Conservation (phyloP, 2,113 vertebrate species). For the Variabilichromis moorii region DNA sequence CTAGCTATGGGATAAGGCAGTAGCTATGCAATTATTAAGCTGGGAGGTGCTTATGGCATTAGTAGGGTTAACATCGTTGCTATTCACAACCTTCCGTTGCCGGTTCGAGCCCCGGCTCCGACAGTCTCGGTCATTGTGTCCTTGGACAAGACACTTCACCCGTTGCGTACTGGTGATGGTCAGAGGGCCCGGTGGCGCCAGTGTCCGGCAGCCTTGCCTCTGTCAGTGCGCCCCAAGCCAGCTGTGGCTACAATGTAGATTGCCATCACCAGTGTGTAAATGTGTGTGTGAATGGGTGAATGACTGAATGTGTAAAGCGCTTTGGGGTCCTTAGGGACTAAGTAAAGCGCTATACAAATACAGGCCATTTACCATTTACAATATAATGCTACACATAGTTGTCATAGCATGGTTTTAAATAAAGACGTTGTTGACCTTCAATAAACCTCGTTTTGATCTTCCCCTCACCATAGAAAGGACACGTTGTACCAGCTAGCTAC, state of each 20-base stretch:
- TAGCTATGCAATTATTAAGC: not conserved
- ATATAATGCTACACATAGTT: not conserved
- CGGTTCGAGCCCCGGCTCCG: rapidly evolving
- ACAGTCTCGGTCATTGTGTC: not conserved
- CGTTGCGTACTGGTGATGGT: not conserved
- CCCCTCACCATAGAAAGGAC: not conserved
- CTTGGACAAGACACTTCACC: not conserved
- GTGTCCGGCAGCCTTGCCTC: not conserved
- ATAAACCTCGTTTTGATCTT: not conserved
- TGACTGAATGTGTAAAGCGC: not conserved
- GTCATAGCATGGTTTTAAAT: not conserved
- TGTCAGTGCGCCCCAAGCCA: rapidly evolving
- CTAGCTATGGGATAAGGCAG: not conserved
- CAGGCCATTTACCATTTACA: not conserved
- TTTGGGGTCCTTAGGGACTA: not conserved
- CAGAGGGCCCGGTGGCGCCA: not conserved
- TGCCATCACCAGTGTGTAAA: not conserved
- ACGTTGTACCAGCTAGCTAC: not conserved
- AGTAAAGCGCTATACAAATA: not conserved
- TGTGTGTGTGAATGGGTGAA: not conserved
- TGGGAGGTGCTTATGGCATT: not conserved
- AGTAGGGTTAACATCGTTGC: not conserved
- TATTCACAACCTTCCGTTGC: not conserved
- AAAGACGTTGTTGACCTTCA: not conserved
- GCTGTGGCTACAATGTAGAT: not conserved